Evolutionary conservation across 2,113 vertebrate genomes (phyloP).

Genomic region (Neogale vison): DNA sequence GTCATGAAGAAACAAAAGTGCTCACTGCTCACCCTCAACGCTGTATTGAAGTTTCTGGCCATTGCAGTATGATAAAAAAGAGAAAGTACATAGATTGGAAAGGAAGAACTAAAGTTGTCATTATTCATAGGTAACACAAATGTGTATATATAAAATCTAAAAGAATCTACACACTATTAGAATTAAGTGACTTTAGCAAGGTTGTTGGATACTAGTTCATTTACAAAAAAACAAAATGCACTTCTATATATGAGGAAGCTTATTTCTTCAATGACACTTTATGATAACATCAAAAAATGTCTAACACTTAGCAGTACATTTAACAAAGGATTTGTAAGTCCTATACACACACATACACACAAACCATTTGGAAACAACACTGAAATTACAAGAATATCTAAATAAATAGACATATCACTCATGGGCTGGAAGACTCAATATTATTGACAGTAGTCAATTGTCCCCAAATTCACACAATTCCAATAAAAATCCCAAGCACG

Average conservation of each 20-base stretch:
- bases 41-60: neutral
- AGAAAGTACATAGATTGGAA: neutral
- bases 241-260: neutral
- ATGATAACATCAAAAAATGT: conserved; percentile 5
- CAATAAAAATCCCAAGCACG: neutral
- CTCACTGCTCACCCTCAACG: neutral
- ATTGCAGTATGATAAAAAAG: neutral
- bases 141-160: neutral
- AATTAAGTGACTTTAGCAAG: neutral
- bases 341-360: neutral
- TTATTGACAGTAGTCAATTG: neutral
- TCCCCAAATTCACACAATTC: neutral
- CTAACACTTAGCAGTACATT: neutral
- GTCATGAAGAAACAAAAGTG: neutral
- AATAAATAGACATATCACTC: neutral
- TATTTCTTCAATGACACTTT: neutral
- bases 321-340: neutral
- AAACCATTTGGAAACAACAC: neutral
- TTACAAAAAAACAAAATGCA: neutral
- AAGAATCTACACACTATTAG: neutral
- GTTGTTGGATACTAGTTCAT: neutral
- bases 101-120: neutral
- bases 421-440: neutral
- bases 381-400: neutral
- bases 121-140: neutral